Conservation (phyloP, 2,797 vertebrate species). For the Pachyuromys duprasi region DNA sequence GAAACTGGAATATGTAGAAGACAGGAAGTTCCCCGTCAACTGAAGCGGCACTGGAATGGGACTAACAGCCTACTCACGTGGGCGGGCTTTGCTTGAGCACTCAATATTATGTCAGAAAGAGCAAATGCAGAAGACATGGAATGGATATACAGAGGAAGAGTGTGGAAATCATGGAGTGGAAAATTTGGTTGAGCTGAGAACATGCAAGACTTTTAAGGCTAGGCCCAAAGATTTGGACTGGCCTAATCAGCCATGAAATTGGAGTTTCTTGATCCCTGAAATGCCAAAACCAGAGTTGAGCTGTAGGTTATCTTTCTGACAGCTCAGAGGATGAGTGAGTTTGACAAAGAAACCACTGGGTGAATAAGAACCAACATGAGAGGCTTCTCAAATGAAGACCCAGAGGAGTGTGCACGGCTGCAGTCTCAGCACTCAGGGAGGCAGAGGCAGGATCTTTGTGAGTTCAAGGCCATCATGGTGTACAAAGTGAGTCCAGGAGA, state of each 20-base stretch:
- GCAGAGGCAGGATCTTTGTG: too few species aligned
- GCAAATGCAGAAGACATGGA: not conserved
- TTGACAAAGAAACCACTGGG: not conserved
- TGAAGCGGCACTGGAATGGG: not conserved
- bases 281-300: not conserved
- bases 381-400: not conserved
- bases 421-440: too few species aligned
- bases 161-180: constrained; percentile 14
- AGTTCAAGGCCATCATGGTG: too few species aligned
- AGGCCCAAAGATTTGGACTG: not conserved
- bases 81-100: not conserved
- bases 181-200: constrained; percentile 31
- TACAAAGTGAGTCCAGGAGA: too few species aligned
- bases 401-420: too few species aligned
- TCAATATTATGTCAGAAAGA: not conserved
- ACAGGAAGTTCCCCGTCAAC: not conserved
- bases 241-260: not conserved
- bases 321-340: constrained; percentile 20
- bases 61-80: not conserved
- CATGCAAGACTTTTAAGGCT: not conserved
- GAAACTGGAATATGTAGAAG: not conserved
- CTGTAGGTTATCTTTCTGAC: not conserved
- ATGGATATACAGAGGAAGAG: not conserved
- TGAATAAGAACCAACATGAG: not conserved
- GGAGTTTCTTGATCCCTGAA: constrained; percentile 11